Percentiles rank a stretch among this genome's conserved stretches.
phyloP scores from a whole-genome alignment of 1,140 invertebrate genomes.

The Heterodera schachtii region DNA sequence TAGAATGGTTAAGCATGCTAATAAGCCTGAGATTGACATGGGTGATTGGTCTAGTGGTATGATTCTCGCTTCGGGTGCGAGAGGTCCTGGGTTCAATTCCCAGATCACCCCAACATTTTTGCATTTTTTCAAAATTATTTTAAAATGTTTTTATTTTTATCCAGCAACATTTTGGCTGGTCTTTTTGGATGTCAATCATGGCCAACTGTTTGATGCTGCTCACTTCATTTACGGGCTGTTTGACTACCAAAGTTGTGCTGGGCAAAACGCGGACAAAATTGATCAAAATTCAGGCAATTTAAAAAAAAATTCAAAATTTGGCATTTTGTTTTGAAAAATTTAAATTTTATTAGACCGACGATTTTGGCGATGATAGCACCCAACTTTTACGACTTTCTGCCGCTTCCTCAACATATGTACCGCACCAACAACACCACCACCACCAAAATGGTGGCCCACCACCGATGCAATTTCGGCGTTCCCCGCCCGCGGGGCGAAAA shows the following conservation, averaged over 20 bases:
- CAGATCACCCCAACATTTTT: neutral
- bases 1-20: neutral
- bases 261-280: constrained; percentile 48
- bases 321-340: neutral
- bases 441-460: neutral
- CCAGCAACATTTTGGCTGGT: constrained; percentile 65
- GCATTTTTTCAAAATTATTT: neutral
- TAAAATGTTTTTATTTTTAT: constrained; percentile 14
- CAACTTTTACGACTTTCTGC: constrained; percentile 24
- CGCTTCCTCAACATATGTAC: constrained; percentile 18
- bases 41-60: constrained; percentile 69
- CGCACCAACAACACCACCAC: constrained; percentile 25
- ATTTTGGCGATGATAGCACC: constrained; percentile 26
- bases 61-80: constrained; percentile 70
- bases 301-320: neutral
- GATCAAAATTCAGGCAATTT: constrained; percentile 59
- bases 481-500: constrained; percentile 49
- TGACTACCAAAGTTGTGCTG: constrained; percentile 52
- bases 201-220: constrained; percentile 54
- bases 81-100: constrained; percentile 65
- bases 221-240: constrained; percentile 56
- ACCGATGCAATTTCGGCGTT: constrained; percentile 1
- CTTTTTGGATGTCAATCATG: constrained; percentile 60
- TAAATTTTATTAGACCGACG: constrained; percentile 19
- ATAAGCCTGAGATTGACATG: neutral